A percentile compares a stretch with the other conserved stretches of the same genome.
Conservation (phyloP, 2,797 vertebrate species). For the Pseudopleuronectes americanus region DNA sequence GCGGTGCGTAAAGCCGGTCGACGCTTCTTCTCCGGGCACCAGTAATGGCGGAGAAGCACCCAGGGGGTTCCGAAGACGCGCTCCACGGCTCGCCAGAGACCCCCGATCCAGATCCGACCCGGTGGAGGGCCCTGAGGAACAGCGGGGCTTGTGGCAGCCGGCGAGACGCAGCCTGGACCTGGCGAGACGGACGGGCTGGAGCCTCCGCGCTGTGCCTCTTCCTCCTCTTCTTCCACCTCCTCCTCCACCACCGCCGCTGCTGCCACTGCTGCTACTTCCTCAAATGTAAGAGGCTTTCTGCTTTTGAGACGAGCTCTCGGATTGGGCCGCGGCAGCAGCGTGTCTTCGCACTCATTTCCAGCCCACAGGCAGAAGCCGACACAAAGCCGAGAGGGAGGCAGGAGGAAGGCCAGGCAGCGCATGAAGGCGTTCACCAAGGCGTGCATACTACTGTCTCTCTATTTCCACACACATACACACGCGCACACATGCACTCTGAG, state of each 20-base stretch:
- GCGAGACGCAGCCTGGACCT: constrained; percentile 78
- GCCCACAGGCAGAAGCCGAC: constrained; percentile 82
- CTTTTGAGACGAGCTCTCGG: constrained; percentile 82
- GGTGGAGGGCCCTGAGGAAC: constrained; percentile 73
- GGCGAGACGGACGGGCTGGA: constrained; percentile 67
- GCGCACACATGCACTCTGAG: not conserved
- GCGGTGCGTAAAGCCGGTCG: constrained; percentile 65
- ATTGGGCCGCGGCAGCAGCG: constrained; percentile 80
- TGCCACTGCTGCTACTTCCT: constrained; percentile 81
- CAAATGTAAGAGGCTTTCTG: constrained; percentile 85
- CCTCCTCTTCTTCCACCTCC: constrained; percentile 46
- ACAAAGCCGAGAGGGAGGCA: constrained; percentile 85
- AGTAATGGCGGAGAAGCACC: constrained; percentile 73
- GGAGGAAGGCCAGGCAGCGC: constrained; percentile 81
- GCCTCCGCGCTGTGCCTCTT: constrained; percentile 66
- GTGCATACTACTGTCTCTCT: constrained; percentile 68
- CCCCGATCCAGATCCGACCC: constrained; percentile 77
- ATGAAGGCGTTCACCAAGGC: constrained; percentile 82
- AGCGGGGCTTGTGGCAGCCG: constrained; percentile 73
- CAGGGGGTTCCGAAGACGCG: constrained; percentile 81
- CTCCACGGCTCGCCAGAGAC: constrained; percentile 84
- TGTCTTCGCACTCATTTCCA: constrained; percentile 78
- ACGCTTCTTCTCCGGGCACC: constrained; percentile 60
- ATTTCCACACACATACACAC: constrained; percentile 5
- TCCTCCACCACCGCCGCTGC: constrained; percentile 38